Percentiles rank a stretch among this genome's conserved stretches.
These are phyloP conservation scores for Thecocarcelia acutangulata DNA, from an alignment of 2,888 invertebrate species.

Conservation along the genomic window DNA sequence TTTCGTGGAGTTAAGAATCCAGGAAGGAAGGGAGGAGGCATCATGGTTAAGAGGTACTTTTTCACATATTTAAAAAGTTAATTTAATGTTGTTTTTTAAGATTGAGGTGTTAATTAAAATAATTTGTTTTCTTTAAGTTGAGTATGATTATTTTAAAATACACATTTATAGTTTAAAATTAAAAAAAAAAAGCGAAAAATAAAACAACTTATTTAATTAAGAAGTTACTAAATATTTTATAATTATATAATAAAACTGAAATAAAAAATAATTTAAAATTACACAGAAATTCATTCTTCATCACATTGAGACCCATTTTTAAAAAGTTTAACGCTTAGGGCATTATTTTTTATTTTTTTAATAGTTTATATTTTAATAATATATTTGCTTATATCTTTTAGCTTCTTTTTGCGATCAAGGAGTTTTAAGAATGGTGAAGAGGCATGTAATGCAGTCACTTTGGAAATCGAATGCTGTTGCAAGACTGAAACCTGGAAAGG, in stretches of 20 bases:
- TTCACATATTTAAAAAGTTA: slow-evolving; percentile 35
- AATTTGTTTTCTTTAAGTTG: slow-evolving; percentile 23
- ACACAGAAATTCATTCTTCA: slow-evolving; percentile 72
- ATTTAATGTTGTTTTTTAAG: slow-evolving; percentile 20
- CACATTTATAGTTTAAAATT: slow-evolving; percentile 41
- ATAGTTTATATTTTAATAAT: slow-evolving; percentile 53
- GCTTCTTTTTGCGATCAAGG: slow-evolving; percentile 9
- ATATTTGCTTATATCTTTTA: slow-evolving; percentile 37
- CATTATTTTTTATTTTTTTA: slow-evolving; percentile 55
- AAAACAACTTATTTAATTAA: slow-evolving; percentile 62
- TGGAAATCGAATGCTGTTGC: too few relatives aligned
- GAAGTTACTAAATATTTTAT: slow-evolving; percentile 64
- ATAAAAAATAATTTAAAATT: slow-evolving; percentile 69
- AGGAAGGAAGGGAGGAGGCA: slow-evolving; percentile 40
- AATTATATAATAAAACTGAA: slow-evolving; percentile 58
- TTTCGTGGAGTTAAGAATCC: slow-evolving; percentile 14
- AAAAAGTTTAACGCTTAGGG: slow-evolving; percentile 61
- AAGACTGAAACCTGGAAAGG: too few relatives aligned
- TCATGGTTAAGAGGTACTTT: slow-evolving; percentile 57
- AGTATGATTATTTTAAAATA: slow-evolving; percentile 45
- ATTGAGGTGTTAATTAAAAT: slow-evolving; percentile 22
- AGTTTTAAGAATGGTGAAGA: slow-evolving; percentile 3
- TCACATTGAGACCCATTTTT: slow-evolving; percentile 72
- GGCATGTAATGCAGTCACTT: background rate
- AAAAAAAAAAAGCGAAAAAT: slow-evolving; percentile 21